These are phyloP conservation scores for Brachionus paranguensis DNA, from an alignment of 1,140 invertebrate genomes.

Conservation along the genomic window DNA sequence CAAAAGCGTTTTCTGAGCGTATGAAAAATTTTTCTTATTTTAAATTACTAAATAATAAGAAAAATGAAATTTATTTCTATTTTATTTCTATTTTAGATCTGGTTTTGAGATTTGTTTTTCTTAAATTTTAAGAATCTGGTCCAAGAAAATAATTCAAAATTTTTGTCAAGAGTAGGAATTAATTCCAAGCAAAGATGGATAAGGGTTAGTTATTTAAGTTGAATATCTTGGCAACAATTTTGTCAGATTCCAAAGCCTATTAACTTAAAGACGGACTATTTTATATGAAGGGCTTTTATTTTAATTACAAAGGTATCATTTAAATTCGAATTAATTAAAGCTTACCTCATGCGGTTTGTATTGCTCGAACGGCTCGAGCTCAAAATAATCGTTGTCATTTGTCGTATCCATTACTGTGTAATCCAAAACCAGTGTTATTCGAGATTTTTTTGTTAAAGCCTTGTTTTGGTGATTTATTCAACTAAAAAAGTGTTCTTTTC, in stretches of 20 bases:
- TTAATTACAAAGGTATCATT: not conserved
- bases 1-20: not conserved
- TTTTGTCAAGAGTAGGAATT: not conserved
- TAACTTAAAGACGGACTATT: not conserved
- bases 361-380: constrained; percentile 32
- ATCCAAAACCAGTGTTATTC: not conserved
- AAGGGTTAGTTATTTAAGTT: not conserved
- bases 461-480: not conserved
- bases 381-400: constrained; percentile 38
- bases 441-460: not conserved
- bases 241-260: not conserved
- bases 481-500: not conserved
- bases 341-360: constrained; percentile 27
- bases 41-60: not conserved
- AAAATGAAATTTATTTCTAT: not conserved
- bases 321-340: not conserved
- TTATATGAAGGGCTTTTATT: not conserved
- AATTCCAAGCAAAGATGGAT: not conserved
- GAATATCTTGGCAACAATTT: not conserved
- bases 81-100: not conserved
- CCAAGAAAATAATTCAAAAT: not conserved
- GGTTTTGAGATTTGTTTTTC: not conserved
- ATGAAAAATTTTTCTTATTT: not conserved
- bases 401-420: constrained; percentile 20
- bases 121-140: not conserved